Percentiles rank a stretch among this genome's conserved stretches.
These are phyloP conservation scores for Astropecten irregularis DNA, from an alignment of 53 echinoderm and acorn worm species.

Conservation along the genomic window DNA sequence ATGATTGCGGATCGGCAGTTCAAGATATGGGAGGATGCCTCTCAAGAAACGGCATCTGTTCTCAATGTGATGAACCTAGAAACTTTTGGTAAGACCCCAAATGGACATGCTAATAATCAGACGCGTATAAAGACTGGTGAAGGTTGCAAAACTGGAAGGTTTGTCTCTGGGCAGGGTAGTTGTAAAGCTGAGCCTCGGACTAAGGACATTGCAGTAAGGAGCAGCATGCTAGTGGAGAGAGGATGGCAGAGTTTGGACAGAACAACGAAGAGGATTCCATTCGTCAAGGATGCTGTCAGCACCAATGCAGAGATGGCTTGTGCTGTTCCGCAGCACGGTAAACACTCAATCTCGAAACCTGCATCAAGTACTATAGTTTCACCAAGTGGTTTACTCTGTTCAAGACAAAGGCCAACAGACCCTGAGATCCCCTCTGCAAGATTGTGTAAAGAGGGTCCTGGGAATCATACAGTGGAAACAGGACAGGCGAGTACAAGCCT, in stretches of 20 bases:
- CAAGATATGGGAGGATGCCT: slow-evolving; percentile 30
- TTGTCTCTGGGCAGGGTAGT: not conserved
- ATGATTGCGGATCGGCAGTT: too few relatives aligned
- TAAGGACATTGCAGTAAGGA: not conserved
- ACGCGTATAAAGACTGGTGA: not conserved
- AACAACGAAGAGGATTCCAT: not conserved
- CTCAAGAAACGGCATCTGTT: not conserved
- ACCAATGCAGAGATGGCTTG: too few relatives aligned
- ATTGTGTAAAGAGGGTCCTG: too few relatives aligned
- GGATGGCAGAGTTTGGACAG: not conserved
- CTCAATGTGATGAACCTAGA: not conserved
- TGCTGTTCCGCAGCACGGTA: too few relatives aligned
- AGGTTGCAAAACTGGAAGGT: not conserved
- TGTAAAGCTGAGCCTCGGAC: not conserved
- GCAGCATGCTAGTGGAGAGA: not conserved
- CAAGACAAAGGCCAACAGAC: too few relatives aligned
- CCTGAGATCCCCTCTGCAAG: too few relatives aligned
- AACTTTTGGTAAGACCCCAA: not conserved
- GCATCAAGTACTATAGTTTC: too few relatives aligned
- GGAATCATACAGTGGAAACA: too few relatives aligned
- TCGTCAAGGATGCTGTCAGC: not conserved
- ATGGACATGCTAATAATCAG: not conserved
- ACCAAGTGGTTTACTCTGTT: too few relatives aligned
- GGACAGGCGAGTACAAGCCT: too few relatives aligned
- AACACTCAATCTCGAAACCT: too few relatives aligned